These are phyloP conservation scores for Lycaon pictus DNA, from an alignment of 2,113 vertebrate genomes.

Conservation along the genomic window DNA sequence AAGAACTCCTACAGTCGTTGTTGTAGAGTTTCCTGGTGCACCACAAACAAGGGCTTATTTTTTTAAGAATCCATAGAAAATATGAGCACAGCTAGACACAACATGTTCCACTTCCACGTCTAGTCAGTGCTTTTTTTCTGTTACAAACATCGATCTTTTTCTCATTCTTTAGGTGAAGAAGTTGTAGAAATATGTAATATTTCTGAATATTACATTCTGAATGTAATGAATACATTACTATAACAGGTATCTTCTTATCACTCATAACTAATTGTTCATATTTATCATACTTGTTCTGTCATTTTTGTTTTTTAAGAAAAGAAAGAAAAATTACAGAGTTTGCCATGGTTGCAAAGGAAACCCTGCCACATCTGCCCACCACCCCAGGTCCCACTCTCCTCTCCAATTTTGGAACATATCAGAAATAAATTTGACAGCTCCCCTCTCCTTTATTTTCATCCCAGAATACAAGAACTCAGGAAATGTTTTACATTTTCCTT, in stretches of 20 bases:
- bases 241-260: neutral
- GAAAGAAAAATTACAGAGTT: neutral
- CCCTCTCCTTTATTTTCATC: conserved; percentile 1
- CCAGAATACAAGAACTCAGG: neutral
- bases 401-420: neutral
- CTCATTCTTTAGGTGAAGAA: conserved; percentile 24
- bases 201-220: too few species aligned
- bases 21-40: neutral
- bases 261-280: neutral
- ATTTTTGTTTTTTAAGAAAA: neutral
- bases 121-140: neutral
- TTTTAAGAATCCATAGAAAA: neutral
- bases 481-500: neutral
- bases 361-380: neutral
- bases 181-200: neutral
- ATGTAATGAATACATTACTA: neutral
- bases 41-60: neutral
- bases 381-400: neutral
- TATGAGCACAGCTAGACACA: neutral
- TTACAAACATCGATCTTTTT: neutral
- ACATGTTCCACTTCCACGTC: neutral
- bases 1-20: neutral
- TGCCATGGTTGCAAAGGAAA: neutral
- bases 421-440: neutral
- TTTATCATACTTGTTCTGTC: neutral